Evolutionary conservation across 1,140 invertebrate genomes (phyloP).

Genomic region (Adoxophyes honmai): DNA sequence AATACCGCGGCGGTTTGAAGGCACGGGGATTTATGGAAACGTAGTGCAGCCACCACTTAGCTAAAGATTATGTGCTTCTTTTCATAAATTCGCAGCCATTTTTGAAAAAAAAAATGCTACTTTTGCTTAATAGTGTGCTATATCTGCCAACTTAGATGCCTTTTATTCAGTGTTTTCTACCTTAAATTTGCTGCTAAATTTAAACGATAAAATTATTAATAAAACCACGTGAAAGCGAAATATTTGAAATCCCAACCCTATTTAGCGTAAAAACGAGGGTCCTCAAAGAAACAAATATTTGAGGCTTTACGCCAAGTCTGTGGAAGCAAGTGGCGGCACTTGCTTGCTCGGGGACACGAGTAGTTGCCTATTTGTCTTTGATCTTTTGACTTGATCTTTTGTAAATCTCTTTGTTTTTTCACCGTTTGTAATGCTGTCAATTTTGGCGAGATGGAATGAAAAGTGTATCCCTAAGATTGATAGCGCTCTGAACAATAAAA

Average conservation of each 20-base stretch:
- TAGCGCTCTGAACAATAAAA: no score
- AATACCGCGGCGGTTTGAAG: constrained; percentile 1
- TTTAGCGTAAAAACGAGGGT: constrained; percentile 35
- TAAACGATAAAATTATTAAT: constrained; percentile 1
- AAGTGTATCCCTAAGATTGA: no score
- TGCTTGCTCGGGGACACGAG: constrained; percentile 1
- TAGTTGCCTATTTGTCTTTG: constrained; percentile 27
- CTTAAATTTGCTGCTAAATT: background rate
- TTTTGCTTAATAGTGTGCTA: no score
- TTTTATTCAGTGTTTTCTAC: no score
- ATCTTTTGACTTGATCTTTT: constrained; percentile 33
- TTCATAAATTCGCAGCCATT: no score
- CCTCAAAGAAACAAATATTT: constrained; percentile 52
- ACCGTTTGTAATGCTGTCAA: no score
- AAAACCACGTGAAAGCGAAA: constrained; percentile 21
- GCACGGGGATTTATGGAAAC: no score
- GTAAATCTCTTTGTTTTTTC: constrained; percentile 11
- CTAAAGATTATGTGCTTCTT: no score
- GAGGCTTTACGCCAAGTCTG: constrained; percentile 30
- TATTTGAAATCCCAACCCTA: constrained; percentile 32
- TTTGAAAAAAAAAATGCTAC: no score
- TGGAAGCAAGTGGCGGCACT: constrained; percentile 8
- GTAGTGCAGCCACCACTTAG: no score
- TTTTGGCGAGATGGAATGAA: no score
- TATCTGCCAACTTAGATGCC: no score